Conservation (phyloP, 2,797 vertebrate genomes). For the Chiloscyllium punctatum region DNA sequence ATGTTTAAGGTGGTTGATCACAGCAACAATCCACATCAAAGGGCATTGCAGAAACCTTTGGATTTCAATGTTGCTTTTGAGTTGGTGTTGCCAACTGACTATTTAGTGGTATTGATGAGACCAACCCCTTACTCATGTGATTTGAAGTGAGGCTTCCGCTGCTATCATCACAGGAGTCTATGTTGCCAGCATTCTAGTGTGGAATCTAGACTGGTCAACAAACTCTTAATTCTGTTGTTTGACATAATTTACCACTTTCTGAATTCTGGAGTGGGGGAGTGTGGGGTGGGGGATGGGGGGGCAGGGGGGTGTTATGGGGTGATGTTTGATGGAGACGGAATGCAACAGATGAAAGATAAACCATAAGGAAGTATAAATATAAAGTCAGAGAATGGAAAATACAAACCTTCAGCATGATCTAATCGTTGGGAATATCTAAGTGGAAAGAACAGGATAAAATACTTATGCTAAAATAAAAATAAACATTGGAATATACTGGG, state of each 20-base stretch:
- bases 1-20: neutral
- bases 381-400: neutral
- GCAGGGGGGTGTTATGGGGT: too few relatives aligned
- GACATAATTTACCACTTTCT: neutral
- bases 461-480: neutral
- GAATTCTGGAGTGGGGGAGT: neutral
- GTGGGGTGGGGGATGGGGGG: too few relatives aligned
- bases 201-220: neutral
- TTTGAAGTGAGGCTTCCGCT: neutral
- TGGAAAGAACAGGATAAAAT: neutral
- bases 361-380: neutral
- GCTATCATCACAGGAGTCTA: neutral
- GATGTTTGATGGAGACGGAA: neutral
- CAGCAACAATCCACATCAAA: neutral
- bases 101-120: neutral
- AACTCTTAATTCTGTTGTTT: neutral
- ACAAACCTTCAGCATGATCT: neutral
- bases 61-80: neutral
- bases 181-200: neutral
- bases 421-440: neutral
- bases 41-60: neutral
- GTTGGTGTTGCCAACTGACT: neutral
- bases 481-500: neutral
- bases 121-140: neutral
- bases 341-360: neutral